Evolutionary conservation across 2,797 vertebrate species (phyloP), one percentile per base, ranked within the genome.

Genomic region (Glyptemys insculpta): DNA sequence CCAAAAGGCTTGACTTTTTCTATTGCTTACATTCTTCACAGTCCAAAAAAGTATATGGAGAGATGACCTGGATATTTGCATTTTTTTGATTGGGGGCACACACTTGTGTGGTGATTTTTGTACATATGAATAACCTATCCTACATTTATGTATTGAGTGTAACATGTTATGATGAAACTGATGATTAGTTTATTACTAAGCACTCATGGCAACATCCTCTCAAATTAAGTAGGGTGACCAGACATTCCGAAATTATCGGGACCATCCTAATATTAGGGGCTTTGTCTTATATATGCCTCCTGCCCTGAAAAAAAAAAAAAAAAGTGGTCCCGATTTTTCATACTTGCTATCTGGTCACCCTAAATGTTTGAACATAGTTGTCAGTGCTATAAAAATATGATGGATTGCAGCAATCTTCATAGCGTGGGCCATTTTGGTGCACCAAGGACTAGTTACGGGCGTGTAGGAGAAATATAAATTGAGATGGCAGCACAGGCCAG

Each of bases 361-460:
- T 44, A 76, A 76, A 44, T 14, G 5, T 57, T 95, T 90, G 50
- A 81, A 29, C 14, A 1, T 8, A 76, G 44, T n/a, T 91, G 52
- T 85, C 81, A 19, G 6, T 68, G 34, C 2, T 14, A 59, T 41
- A 56, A 52, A 68, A 29, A 4, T 29, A 14, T 12, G 16, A 29
- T 74, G 19, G 31, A 44, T 2, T 21, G n/a, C 62, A 25, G 0
- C 0, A 12, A 82, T 85, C 44, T 56, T 80, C 44, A 21, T 31
- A 56, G 10, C 0, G 0, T 11, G 15, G 52, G 74, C 31, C 12
- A 4, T 79, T 18, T 49, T 79, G 52, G 54, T 0, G 0, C 18
- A 16, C 31, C 53, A 47, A 44, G 3, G 0, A 21, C 68, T 62
- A 62, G 62, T 25, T 37, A 18, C 12, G 23, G 1, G 21, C 52